phyloP scores from a whole-genome alignment of 2,888 invertebrate species.

The Amaurobius ferox region DNA sequence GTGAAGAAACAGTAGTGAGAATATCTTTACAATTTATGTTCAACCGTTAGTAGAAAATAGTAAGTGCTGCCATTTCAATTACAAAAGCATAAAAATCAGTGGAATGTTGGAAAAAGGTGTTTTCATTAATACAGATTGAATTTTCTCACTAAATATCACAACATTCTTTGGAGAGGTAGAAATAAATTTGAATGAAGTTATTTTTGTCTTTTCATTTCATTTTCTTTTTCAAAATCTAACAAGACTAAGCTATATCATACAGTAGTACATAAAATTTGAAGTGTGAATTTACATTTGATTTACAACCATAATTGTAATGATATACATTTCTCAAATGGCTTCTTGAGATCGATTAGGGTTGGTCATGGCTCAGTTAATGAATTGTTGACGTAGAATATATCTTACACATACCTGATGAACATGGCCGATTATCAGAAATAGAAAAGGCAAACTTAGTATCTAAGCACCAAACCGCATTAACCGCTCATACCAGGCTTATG shows the following conservation, averaged over 20 bases:
- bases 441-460: no score
- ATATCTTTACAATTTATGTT: not conserved
- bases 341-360: not conserved
- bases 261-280: conserved; percentile 8
- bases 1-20: no score
- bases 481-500: no score
- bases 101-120: conserved; percentile 34
- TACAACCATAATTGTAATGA: not conserved
- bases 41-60: not conserved
- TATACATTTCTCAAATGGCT: not conserved
- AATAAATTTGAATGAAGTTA: conserved; percentile 5
- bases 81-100: conserved; percentile 3
- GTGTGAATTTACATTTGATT: not conserved
- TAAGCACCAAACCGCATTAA: no score
- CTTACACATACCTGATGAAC: no score
- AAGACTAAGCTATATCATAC: not conserved
- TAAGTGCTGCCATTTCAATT: not conserved
- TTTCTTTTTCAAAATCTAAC: not conserved
- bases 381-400: no score
- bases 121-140: conserved; percentile 10
- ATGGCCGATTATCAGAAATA: no score
- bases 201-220: not conserved
- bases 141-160: conserved; percentile 43
- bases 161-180: conserved; percentile 31
- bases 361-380: not conserved